These are phyloP conservation scores for Perithous albicinctus DNA, from an alignment of 2,888 invertebrate genomes.

Conservation along the genomic window DNA sequence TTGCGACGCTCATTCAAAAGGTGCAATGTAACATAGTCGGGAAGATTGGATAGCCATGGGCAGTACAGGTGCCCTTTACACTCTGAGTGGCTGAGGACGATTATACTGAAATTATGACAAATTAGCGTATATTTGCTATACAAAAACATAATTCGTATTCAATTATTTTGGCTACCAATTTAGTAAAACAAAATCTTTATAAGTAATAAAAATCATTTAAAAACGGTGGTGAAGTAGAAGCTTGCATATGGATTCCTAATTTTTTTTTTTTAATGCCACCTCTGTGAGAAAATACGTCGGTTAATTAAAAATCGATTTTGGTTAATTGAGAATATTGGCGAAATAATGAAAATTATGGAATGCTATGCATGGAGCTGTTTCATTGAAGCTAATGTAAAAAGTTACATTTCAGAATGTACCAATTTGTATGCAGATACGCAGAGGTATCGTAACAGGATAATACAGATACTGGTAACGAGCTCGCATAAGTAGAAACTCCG, in stretches of 20 bases:
- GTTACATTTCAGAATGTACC: neutral
- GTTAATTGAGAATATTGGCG: too few species aligned
- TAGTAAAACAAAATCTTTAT: too few species aligned
- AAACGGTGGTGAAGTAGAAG: too few species aligned
- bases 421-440: neutral
- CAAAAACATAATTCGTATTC: neutral
- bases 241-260: too few species aligned
- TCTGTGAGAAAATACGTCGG: too few species aligned
- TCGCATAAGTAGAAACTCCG: slow-evolving; percentile 41
- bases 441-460: neutral
- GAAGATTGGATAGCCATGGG: slow-evolving; percentile 44
- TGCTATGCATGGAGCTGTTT: too few species aligned
- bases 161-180: too few species aligned
- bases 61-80: neutral
- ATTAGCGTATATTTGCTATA: too few species aligned
- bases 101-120: neutral
- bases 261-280: too few species aligned
- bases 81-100: neutral
- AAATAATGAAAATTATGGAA: too few species aligned
- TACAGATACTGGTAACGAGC: slow-evolving; percentile 33
- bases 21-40: slow-evolving; percentile 14
- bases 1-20: slow-evolving; percentile 52
- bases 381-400: neutral
- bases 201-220: too few species aligned
- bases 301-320: too few species aligned